Conservation (phyloP, 1,140 invertebrate species). For the Dolichoris vasculosae region DNA sequence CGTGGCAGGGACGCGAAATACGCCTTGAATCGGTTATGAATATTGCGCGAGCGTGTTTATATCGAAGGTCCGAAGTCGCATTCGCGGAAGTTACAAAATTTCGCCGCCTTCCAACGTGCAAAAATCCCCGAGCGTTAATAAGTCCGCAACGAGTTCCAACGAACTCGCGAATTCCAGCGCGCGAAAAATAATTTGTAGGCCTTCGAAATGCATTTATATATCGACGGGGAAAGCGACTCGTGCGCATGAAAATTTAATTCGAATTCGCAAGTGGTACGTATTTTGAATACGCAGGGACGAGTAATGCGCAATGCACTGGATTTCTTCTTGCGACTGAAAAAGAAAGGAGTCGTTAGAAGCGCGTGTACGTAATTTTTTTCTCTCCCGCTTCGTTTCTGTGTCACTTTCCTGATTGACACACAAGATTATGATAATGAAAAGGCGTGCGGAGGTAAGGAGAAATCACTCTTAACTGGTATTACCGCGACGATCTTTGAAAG, state of each 20-base stretch:
- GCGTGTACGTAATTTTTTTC: background rate
- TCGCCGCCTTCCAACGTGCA: background rate
- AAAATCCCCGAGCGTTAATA: background rate
- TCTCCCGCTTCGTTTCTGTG: background rate
- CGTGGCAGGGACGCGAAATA: background rate
- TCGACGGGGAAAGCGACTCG: background rate
- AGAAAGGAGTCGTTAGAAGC: background rate
- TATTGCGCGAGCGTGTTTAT: background rate
- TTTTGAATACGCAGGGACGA: background rate
- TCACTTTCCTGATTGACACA: background rate
- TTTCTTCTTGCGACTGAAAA: background rate
- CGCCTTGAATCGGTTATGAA: background rate
- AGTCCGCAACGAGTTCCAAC: too few relatives aligned
- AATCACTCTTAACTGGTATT: background rate
- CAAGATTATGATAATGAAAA: constrained; percentile 37
- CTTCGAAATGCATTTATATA: background rate
- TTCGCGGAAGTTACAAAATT: background rate
- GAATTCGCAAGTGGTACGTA: background rate
- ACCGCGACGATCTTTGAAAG: background rate
- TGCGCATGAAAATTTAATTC: constrained; percentile 27
- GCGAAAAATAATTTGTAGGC: too few relatives aligned
- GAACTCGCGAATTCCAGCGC: too few relatives aligned
- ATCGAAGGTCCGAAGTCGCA: background rate
- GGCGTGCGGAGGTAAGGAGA: background rate
- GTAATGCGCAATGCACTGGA: background rate